Conservation (phyloP, 1,140 invertebrate genomes). For the Euwallacea similis region DNA sequence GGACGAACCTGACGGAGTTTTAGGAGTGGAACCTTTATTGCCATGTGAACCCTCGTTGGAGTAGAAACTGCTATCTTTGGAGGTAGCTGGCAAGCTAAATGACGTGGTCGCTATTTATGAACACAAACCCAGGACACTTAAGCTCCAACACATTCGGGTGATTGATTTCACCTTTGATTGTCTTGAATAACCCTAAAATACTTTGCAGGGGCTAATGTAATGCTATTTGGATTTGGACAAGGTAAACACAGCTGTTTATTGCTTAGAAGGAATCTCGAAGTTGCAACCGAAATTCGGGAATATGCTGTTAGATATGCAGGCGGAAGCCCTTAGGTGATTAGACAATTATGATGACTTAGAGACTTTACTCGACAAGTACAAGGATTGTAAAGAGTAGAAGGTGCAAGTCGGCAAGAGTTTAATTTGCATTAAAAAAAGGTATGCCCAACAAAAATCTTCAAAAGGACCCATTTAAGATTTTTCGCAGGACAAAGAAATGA, state of each 20-base stretch:
- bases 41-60: conserved; percentile 67
- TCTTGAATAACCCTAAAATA: background rate
- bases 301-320: conserved; percentile 65
- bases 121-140: conserved; percentile 62
- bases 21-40: conserved; percentile 68
- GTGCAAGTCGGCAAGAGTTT: conserved; percentile 65
- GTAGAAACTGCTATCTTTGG: conserved; percentile 71
- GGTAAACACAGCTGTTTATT: conserved; percentile 72
- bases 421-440: conserved; percentile 57
- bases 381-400: conserved; percentile 54
- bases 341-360: conserved; percentile 78
- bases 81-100: conserved; percentile 71
- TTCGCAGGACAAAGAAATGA: conserved; percentile 45
- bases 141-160: conserved; percentile 59
- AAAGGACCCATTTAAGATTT: no score
- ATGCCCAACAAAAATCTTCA: no score
- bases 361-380: conserved; percentile 58
- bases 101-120: conserved; percentile 79
- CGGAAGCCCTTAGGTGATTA: conserved; percentile 87
- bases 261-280: conserved; percentile 62
- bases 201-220: conserved; percentile 64
- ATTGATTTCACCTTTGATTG: background rate
- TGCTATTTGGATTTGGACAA: conserved; percentile 76
- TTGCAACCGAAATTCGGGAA: conserved; percentile 55
- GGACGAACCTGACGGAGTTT: conserved; percentile 76